phyloP scores from a whole-genome alignment of 2,113 vertebrate genomes.

The Polypterus senegalus region DNA sequence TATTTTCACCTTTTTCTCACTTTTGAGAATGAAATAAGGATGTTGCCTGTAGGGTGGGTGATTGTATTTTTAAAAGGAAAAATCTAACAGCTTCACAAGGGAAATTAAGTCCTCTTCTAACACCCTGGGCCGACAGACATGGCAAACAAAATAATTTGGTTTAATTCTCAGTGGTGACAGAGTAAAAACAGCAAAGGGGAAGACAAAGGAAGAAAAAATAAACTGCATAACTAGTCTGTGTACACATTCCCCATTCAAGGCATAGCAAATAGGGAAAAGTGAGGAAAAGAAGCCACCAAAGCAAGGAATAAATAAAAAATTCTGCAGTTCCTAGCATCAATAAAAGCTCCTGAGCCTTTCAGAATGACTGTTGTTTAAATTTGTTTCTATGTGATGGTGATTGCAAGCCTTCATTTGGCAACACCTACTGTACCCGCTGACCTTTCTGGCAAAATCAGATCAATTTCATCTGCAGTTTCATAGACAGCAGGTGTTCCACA shows the following conservation, averaged over 20 bases:
- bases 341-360: no score
- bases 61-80: slow-evolving; percentile 19
- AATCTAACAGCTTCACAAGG: slow-evolving; percentile 32
- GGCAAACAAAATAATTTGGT: slow-evolving; percentile 6
- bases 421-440: slow-evolving; percentile 31
- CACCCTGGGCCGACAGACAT: slow-evolving; percentile 26
- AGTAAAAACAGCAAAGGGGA: no score
- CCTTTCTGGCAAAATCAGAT: slow-evolving; percentile 41
- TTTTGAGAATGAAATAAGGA: neutral
- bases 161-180: neutral
- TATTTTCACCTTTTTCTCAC: neutral
- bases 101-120: slow-evolving; percentile 44
- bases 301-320: neutral
- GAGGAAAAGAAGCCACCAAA: slow-evolving; percentile 27
- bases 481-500: slow-evolving; percentile 5
- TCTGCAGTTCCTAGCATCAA: no score
- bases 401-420: slow-evolving; percentile 26
- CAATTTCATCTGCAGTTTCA: slow-evolving; percentile 24
- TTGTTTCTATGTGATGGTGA: slow-evolving; percentile 25
- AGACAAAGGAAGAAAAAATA: no score
- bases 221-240: no score
- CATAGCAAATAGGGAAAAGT: slow-evolving; percentile 16
- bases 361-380: slow-evolving; percentile 4
- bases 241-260: neutral
- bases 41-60: neutral